A percentile compares a stretch with the other conserved stretches of the same genome.
Conservation (phyloP, 2,888 invertebrate species). For the Allophyes oxyacanthae region DNA sequence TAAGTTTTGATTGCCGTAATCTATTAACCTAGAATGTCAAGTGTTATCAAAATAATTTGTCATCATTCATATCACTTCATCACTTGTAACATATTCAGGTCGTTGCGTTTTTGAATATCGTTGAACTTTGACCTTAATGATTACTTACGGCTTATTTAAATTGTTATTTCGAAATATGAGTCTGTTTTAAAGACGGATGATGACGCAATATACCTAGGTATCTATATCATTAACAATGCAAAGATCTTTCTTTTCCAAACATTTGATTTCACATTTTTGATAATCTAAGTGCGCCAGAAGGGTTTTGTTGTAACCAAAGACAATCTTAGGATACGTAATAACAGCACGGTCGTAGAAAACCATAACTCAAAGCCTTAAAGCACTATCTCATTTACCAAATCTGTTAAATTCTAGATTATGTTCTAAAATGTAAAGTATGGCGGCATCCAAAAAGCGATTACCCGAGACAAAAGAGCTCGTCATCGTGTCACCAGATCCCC, state of each 20-base stretch:
- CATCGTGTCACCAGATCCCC: slow-evolving; percentile 34
- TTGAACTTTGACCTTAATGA: slow-evolving; percentile 34
- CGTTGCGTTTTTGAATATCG: slow-evolving; percentile 18
- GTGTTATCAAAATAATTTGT: slow-evolving; percentile 41
- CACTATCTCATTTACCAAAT: no score
- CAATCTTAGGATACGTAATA: no score
- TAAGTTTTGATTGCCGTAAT: slow-evolving; percentile 38
- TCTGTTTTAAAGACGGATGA: slow-evolving; percentile 8
- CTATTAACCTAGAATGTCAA: slow-evolving; percentile 30
- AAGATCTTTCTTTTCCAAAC: no score
- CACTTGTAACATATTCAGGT: slow-evolving; percentile 17
- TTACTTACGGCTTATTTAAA: slow-evolving; percentile 33
- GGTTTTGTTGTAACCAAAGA: no score
- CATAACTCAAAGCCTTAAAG: no score
- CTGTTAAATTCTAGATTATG: not conserved
- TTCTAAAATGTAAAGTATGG: slow-evolving; percentile 16
- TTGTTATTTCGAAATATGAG: slow-evolving; percentile 35
- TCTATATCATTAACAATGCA: no score
- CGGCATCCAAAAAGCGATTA: slow-evolving; percentile 23
- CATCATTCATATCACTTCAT: slow-evolving; percentile 29
- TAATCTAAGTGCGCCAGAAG: no score
- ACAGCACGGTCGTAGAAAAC: no score
- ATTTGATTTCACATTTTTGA: no score
- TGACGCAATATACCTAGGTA: not conserved
- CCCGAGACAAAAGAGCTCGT: slow-evolving; percentile 33